phyloP scores from a whole-genome alignment of 2,888 invertebrate genomes.

The Physocephala rufipes region DNA sequence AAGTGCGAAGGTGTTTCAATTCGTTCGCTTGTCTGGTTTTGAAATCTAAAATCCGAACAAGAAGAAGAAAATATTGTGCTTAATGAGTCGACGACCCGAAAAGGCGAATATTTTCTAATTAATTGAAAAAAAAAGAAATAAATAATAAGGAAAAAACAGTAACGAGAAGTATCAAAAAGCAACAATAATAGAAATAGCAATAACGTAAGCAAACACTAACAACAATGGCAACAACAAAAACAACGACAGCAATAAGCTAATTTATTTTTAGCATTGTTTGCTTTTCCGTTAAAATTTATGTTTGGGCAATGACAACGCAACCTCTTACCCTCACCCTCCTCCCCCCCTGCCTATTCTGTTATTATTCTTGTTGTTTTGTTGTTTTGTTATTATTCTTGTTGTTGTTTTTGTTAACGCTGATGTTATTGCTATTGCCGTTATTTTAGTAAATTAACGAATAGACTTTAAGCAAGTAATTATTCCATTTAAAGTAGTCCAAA shows the following conservation, averaged over 20 bases:
- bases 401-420: neutral
- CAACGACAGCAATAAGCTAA: neutral
- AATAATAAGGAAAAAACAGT: neutral
- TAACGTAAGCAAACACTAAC: neutral
- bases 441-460: neutral
- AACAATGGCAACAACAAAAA: neutral
- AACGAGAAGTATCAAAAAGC: neutral
- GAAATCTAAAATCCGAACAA: neutral
- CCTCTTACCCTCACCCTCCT: too few species aligned
- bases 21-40: neutral
- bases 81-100: conserved; percentile 33
- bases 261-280: neutral
- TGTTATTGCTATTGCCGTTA: neutral
- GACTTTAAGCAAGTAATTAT: neutral
- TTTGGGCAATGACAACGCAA: neutral
- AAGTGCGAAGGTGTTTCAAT: too few species aligned
- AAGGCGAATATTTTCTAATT: neutral
- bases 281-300: neutral
- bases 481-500: too few species aligned
- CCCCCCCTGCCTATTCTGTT: neutral
- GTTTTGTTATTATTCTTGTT: neutral
- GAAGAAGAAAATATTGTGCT: neutral
- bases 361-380: neutral
- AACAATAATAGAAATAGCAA: neutral
- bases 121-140: neutral